These are phyloP conservation scores for Tethea ocularis DNA, from an alignment of 2,888 invertebrate genomes.

Conservation along the genomic window DNA sequence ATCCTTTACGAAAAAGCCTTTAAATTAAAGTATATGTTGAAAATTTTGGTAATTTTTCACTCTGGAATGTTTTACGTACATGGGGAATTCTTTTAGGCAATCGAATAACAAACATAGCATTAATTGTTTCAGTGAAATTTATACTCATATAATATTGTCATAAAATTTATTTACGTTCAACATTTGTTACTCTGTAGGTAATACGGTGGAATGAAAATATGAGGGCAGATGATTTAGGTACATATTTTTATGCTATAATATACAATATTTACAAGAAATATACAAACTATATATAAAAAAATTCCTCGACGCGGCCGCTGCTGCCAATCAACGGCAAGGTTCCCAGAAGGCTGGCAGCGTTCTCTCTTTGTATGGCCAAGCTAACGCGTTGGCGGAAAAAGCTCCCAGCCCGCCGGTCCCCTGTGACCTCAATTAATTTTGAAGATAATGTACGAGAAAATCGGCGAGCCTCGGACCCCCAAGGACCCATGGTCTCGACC, in stretches of 20 bases:
- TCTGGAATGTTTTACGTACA: neutral
- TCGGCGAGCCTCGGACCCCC: too few relatives aligned
- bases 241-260: neutral
- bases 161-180: slow-evolving; percentile 1
- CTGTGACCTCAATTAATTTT: too few relatives aligned
- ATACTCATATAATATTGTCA: neutral
- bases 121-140: neutral
- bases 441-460: too few relatives aligned
- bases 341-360: too few relatives aligned
- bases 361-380: too few relatives aligned
- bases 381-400: too few relatives aligned
- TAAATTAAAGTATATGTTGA: neutral
- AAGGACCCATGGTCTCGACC: too few relatives aligned
- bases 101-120: neutral
- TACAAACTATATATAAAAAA: too few relatives aligned
- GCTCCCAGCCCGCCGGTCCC: too few relatives aligned
- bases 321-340: too few relatives aligned
- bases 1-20: neutral
- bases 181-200: neutral
- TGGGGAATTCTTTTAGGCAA: slow-evolving; percentile 1
- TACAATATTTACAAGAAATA: too few relatives aligned
- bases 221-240: neutral
- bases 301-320: too few relatives aligned
- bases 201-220: neutral
- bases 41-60: neutral